Base-by-base conservation (phyloP, 1,140 invertebrate genomes). In the Apis cerana region DNA sequence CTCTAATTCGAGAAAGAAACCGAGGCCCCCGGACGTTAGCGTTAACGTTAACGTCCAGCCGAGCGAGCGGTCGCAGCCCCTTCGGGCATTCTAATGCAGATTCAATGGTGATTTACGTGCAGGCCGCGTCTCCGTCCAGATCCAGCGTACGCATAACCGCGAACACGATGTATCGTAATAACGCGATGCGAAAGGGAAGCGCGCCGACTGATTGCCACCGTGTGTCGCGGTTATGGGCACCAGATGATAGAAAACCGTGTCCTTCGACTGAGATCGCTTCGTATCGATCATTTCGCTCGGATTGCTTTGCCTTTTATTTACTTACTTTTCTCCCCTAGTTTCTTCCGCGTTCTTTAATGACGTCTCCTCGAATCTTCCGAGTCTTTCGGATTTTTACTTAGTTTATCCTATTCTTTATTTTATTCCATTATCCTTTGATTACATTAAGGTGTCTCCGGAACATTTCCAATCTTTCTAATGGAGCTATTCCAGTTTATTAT, bases 81-180 rank as follows among this genome's bases (percentile, higher is more conserved):
- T 84, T 48, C n/a, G 58, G 64, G 65, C 58, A 33, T 56, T 33
- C n/a, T 52, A 59, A 54, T 61, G 77, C 62, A 68, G 67, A 62
- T 59, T 59, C 58, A 77, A 75, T 50, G 75, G 74, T 54, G 80
- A 54, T 68, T 69, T 67, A 71, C 76, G 56, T 50, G 21, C 52
- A 4, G 27, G 50, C 50, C 7, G 61, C 74, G 56, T 82, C 74
- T n/a, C 27, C 10, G 54, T 7, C 15, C 5, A 54, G 72, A 59
- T 58, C 23, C 67, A 62, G 17, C 80, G 56, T 70, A 48, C 75
- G 80, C 74, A 59, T 82, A 82, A 67, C 54, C 58, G 65, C 56
- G 75, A 56, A 68, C 68, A 56, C 56, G 81, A 70, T 75, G 48
- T 76, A 76, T 76, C 80, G 80, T 82, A 82, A 82, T 82, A 70